These are phyloP conservation scores for Eulemur coronatus DNA, from an alignment of 2,797 vertebrate species.

Conservation along the genomic window DNA sequence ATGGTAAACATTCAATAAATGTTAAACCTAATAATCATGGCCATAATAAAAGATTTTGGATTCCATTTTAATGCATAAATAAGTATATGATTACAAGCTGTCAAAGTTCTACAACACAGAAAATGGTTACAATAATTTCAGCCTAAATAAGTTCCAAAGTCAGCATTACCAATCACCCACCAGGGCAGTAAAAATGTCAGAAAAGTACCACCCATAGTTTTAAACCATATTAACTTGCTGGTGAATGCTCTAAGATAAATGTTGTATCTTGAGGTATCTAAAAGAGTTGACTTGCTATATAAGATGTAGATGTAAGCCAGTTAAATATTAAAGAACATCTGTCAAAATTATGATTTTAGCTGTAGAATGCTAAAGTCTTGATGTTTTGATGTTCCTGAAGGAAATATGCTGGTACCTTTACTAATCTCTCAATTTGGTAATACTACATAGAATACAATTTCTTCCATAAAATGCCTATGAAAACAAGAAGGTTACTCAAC, in stretches of 20 bases:
- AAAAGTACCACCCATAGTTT: background rate
- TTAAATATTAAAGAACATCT: background rate
- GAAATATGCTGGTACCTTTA: background rate
- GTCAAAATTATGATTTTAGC: background rate
- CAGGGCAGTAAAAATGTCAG: background rate
- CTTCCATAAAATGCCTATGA: constrained; percentile 28
- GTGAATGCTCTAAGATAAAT: background rate
- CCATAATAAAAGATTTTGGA: background rate
- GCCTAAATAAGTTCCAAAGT: background rate
- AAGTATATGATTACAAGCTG: background rate
- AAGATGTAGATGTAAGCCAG: background rate
- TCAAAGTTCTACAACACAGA: background rate
- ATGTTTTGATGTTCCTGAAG: background rate
- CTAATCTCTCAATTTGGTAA: constrained; percentile 30
- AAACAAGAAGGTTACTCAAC: constrained; percentile 9
- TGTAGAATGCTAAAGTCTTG: background rate
- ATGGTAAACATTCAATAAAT: background rate
- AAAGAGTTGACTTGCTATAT: background rate
- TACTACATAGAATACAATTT: constrained; percentile 8
- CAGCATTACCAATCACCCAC: background rate
- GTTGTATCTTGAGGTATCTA: background rate
- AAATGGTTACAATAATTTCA: constrained; percentile 45
- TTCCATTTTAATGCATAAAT: background rate
- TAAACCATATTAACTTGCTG: background rate
- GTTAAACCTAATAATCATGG: background rate